Evolutionary conservation across 2,113 vertebrate genomes (phyloP).

Genomic region (Ophthalmolycus amberensis): DNA sequence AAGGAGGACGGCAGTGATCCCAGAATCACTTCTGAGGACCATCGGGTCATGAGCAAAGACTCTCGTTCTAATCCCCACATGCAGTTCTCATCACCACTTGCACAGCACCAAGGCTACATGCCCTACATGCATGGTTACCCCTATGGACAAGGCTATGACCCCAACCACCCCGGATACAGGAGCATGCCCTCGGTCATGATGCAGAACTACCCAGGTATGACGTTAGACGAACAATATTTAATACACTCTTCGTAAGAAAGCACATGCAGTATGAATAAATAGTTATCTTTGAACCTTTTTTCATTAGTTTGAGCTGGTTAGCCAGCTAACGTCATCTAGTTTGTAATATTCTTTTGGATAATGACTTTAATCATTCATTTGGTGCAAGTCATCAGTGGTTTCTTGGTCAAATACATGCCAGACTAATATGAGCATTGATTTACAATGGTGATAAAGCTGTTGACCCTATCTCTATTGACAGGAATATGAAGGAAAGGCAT

Average conservation of each 20-base stretch:
- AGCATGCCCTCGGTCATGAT: conserved; percentile 98
- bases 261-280: not conserved
- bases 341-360: not conserved
- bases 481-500: not conserved
- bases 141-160: conserved; percentile 96
- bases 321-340: not conserved
- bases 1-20: conserved; percentile 90
- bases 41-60: conserved; percentile 91
- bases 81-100: conserved; percentile 93
- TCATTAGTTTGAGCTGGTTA: not conserved
- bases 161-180: conserved; percentile 96
- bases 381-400: not conserved
- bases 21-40: conserved; percentile 88
- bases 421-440: not conserved
- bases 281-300: not conserved
- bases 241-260: not conserved
- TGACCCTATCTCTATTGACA: not conserved
- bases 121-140: conserved; percentile 99
- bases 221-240: not conserved
- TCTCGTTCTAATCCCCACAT: conserved; percentile 92
- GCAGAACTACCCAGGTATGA: conserved; percentile 98
- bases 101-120: conserved; percentile 97
- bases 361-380: not conserved
- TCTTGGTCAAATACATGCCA: not conserved
- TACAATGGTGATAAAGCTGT: not conserved